Base-by-base conservation (phyloP, 1,140 invertebrate genomes). In the Caenorhabditis elegans region DNA sequence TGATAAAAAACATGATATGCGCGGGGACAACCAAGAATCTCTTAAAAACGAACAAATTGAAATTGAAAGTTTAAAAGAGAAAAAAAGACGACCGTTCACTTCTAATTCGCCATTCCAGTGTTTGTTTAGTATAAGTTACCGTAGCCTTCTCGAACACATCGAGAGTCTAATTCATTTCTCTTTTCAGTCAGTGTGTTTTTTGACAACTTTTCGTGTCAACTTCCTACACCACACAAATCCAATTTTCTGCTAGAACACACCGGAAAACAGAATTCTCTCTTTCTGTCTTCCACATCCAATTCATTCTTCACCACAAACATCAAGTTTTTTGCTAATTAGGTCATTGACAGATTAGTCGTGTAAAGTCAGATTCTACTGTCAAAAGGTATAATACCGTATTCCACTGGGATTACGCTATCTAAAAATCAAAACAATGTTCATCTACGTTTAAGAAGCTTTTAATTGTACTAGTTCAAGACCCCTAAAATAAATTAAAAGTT, bases 101-200 rank as follows among this genome's bases (percentile, higher is more conserved):
- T 60, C 60, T 39, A n/a, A 43, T 39, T 24, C n/a, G n/a, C 4
- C 31, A 43, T 70, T 70, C 15, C 39, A 8, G 39, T 43, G 34
- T 70, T 70, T 70, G 60, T 70, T 70, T 70, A 70, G 60, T 70
- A 70, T 70, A 70, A 70, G 60, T 70, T 70, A 70, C 60, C 60
- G 60, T 70, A 70, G 43, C 60, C 60, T 70, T 70, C 60, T 39
- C 60, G 31, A 39, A 60, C 53, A 60, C 53, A 39, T 70, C 60
- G 60, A 70, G 60, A 70, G 60, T 55, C 51, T 55, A 70, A n/a
- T 60, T 34, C 53, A 31, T 60, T 60, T 39, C n/a, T 70, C n/a
- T 70, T 15, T 34, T 17, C 24, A 26, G 31, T 70, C 5, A 15
- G 5, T 15, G 6, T 43, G 39, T 43, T 43, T 15, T 15, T 8